Conservation (phyloP, 2,113 vertebrate species). For the Pleuronectes platessa region DNA sequence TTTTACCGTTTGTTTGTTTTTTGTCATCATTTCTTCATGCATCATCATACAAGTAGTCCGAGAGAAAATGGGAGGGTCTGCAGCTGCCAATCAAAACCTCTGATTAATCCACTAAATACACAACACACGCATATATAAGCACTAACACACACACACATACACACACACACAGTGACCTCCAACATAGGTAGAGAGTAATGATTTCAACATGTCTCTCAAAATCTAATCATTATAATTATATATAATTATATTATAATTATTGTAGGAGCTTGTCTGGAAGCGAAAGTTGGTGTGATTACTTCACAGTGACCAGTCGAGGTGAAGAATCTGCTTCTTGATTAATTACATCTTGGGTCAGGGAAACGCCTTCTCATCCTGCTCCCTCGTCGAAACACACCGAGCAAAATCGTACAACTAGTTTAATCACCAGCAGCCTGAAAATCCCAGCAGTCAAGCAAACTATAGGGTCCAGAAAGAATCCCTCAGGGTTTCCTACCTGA, state of each 20-base stretch:
- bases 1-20: too few relatives aligned
- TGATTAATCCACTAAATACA: not conserved
- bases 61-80: too few relatives aligned
- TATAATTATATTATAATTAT: constrained; percentile 45
- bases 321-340: constrained; percentile 6
- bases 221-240: not conserved
- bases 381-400: not conserved
- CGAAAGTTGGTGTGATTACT: constrained; percentile 27
- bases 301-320: constrained; percentile 30
- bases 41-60: too few relatives aligned
- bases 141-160: constrained; percentile 1
- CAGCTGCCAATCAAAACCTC: not conserved
- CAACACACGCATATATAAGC: not conserved
- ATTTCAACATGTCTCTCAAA: constrained; percentile 21
- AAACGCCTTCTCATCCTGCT: constrained; percentile 19
- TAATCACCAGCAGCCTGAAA: not conserved
- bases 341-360: constrained; percentile 58
- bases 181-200: constrained; percentile 40
- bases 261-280: constrained; percentile 32
- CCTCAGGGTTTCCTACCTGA: constrained; percentile 46
- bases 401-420: not conserved
- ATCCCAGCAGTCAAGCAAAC: not conserved
- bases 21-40: too few relatives aligned
- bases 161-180: constrained; percentile 24
- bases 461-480: too few relatives aligned